Evolutionary conservation across 2,797 vertebrate species (phyloP).

Genomic region (Myotis vivesi): DNA sequence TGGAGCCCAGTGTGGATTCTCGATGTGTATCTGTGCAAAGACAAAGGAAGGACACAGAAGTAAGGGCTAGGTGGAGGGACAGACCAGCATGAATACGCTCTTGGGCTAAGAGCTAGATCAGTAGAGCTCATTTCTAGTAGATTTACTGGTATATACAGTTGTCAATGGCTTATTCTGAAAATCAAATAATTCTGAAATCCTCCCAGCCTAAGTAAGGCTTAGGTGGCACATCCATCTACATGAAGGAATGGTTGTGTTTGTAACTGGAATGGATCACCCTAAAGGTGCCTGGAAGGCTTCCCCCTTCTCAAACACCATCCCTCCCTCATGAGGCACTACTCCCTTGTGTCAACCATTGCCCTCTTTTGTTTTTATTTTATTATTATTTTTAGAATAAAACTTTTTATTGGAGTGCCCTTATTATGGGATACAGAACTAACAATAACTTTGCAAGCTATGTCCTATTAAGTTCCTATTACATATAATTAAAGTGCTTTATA

Average conservation of each 20-base stretch:
- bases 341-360: not conserved
- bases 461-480: not conserved
- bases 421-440: slow-evolving; percentile 20
- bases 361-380: not conserved
- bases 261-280: not conserved
- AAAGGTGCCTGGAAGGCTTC: not conserved
- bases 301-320: not conserved
- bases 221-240: not conserved
- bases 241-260: not conserved
- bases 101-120: not conserved
- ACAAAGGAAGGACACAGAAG: not conserved
- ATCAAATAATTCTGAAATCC: slow-evolving; percentile 15
- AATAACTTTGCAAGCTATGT: slow-evolving; percentile 35
- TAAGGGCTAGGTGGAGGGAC: not conserved
- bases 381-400: not conserved
- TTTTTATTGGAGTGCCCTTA: not conserved
- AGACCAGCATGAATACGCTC: not conserved
- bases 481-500: slow-evolving; percentile 2
- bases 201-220: not conserved
- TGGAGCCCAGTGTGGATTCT: not conserved
- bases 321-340: not conserved
- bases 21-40: not conserved
- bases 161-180: slow-evolving; percentile 29
- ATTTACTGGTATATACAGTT: not conserved
- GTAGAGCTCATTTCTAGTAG: not conserved